A percentile compares a stretch with the other conserved stretches of the same genome.
Conservation (phyloP, 2,888 invertebrate genomes). For the Biston stratarius region DNA sequence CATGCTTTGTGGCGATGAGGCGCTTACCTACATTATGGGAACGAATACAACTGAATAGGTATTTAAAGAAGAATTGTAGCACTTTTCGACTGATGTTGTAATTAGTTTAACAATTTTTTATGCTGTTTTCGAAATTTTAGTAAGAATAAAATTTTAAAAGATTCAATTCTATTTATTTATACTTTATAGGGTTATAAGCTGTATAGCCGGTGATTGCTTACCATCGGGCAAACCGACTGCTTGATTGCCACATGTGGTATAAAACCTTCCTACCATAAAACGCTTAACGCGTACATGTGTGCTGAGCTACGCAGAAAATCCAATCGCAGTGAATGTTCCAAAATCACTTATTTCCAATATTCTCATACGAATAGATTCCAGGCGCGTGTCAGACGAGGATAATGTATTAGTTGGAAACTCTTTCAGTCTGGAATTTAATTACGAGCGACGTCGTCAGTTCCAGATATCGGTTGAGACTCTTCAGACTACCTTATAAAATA, state of each 20-base stretch:
- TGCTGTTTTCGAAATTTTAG: no score
- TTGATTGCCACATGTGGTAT: no score
- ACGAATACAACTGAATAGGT: background rate
- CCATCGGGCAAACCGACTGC: no score
- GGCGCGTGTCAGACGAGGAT: conserved; percentile 9
- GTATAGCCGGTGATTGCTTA: no score
- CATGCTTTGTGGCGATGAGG: conserved; percentile 26
- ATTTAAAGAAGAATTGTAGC: background rate
- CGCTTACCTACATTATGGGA: background rate
- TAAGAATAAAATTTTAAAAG: no score
- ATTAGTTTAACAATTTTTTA: no score
- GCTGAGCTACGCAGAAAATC: background rate
- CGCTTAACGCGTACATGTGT: no score
- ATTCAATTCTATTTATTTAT: no score
- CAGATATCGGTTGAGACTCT: conserved; percentile 7
- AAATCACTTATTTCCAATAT: conserved; percentile 4
- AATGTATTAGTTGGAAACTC: conserved; percentile 38
- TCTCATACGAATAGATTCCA: background rate
- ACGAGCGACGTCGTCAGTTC: conserved; percentile 29
- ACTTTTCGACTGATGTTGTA: background rate
- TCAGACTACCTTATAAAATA: background rate
- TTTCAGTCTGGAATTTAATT: conserved; percentile 40
- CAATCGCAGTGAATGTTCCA: background rate
- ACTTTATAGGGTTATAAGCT: no score
- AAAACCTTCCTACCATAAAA: no score